Percentiles rank a stretch among this genome's conserved stretches.
These are phyloP conservation scores for Macrobrachium rosenbergii DNA, from an alignment of 1,140 invertebrate genomes.

Conservation along the genomic window DNA sequence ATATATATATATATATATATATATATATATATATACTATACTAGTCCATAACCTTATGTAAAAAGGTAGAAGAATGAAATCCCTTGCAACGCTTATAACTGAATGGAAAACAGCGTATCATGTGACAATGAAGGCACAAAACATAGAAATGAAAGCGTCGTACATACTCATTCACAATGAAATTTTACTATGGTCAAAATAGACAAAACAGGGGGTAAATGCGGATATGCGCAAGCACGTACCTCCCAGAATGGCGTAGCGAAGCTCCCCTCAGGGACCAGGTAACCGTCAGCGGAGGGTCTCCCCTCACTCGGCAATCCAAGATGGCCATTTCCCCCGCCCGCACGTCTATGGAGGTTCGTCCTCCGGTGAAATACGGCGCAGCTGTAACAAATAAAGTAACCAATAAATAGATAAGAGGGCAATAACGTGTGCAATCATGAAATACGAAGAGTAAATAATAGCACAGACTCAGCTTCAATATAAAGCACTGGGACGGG, in stretches of 20 bases:
- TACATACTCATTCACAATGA: neutral
- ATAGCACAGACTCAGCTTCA: too few relatives aligned
- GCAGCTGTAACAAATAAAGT: neutral
- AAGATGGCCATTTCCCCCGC: conserved; percentile 32
- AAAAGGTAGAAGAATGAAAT: too few relatives aligned
- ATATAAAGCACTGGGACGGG: too few relatives aligned
- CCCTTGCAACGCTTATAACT: too few relatives aligned
- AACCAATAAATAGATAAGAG: neutral
- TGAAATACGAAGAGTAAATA: too few relatives aligned
- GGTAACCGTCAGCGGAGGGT: conserved; percentile 46
- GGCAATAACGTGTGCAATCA: neutral
- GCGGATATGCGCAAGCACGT: neutral
- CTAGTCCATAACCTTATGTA: too few relatives aligned
- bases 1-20: too few relatives aligned
- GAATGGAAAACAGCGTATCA: neutral
- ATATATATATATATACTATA: too few relatives aligned
- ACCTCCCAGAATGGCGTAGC: conserved; percentile 49
- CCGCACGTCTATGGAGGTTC: conserved; percentile 31
- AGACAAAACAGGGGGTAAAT: neutral
- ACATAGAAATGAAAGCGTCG: neutral
- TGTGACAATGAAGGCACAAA: too few relatives aligned
- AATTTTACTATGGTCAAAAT: too few relatives aligned
- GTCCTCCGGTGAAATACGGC: conserved; percentile 30
- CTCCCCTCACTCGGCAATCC: conserved; percentile 49
- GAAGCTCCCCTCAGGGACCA: conserved; percentile 43